Percentiles rank a stretch among this genome's conserved stretches.
Evolutionary conservation across 2,888 invertebrate genomes (phyloP).

Genomic region (Meteorus cinctellus): DNA sequence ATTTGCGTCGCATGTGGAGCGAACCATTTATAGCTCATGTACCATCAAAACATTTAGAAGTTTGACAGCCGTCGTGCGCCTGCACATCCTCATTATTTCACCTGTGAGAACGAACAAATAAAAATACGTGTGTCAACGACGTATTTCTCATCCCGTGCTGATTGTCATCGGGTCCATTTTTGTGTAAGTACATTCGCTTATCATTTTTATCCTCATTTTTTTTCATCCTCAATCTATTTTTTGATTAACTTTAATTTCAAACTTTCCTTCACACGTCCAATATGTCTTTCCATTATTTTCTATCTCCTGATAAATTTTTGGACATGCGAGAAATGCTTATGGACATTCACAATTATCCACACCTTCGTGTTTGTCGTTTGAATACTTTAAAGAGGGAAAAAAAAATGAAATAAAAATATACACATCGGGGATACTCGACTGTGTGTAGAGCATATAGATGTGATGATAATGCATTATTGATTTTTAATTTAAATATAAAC

Average conservation of each 20-base stretch:
- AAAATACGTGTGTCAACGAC: slow-evolving; percentile 50
- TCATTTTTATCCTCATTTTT: slow-evolving; percentile 30
- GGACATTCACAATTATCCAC: slow-evolving; percentile 2
- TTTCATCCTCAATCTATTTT: slow-evolving; percentile 14
- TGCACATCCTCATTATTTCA: slow-evolving; percentile 23
- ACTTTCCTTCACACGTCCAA: slow-evolving; percentile 12
- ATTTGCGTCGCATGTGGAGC: slow-evolving; percentile 97
- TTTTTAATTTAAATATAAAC: slow-evolving; percentile 41
- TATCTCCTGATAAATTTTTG: background rate
- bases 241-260: slow-evolving; percentile 27
- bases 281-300: slow-evolving; percentile 16
- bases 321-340: slow-evolving; percentile 7
- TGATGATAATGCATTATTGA: slow-evolving; percentile 34
- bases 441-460: slow-evolving; percentile 30
- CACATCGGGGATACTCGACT: slow-evolving; percentile 24
- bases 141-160: slow-evolving; percentile 55
- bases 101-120: slow-evolving; percentile 47
- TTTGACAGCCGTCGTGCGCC: slow-evolving; percentile 76
- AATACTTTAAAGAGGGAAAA: slow-evolving; percentile 29
- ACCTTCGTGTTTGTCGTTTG: slow-evolving; percentile 40
- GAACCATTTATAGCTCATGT: slow-evolving; percentile 92
- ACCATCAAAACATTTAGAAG: slow-evolving; percentile 87
- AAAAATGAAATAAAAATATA: slow-evolving; percentile 14
- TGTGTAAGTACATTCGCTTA: slow-evolving; percentile 66
- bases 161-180: slow-evolving; percentile 66